Percentiles rank a stretch among this genome's conserved stretches.
phyloP scores from a whole-genome alignment of 2,113 vertebrate species.

The Lagopus muta region DNA sequence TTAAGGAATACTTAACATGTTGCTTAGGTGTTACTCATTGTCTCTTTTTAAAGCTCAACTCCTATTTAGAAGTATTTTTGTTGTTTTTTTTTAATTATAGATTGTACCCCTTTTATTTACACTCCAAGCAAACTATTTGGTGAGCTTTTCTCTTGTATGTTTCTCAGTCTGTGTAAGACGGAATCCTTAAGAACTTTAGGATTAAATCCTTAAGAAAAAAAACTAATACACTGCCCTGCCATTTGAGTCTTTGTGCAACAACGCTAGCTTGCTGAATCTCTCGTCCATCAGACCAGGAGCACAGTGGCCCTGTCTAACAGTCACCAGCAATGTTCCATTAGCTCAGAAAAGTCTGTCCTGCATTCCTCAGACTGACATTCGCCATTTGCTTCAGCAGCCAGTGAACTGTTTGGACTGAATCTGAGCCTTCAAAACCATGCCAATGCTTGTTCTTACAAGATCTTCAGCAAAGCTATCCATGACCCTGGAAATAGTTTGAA shows the following conservation, averaged over 20 bases:
- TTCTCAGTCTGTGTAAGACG: not conserved
- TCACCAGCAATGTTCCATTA: rapidly evolving
- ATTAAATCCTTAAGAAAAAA: no score
- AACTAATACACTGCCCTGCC: not conserved
- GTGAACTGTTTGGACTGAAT: no score
- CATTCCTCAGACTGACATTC: not conserved
- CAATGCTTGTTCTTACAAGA: not conserved
- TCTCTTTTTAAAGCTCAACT: not conserved
- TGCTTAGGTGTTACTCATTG: not conserved
- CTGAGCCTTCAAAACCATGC: not conserved
- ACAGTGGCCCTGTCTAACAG: not conserved
- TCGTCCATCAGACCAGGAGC: not conserved
- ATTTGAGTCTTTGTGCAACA: not conserved
- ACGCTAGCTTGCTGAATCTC: not conserved
- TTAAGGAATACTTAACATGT: not conserved
- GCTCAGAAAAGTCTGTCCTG: not conserved
- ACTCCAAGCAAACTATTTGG: not conserved
- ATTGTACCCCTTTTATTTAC: not conserved
- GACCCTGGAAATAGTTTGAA: not conserved
- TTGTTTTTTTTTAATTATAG: not conserved
- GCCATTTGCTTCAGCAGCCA: rapidly evolving
- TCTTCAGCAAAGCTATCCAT: not conserved
- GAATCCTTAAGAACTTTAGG: not conserved
- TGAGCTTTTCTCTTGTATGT: not conserved
- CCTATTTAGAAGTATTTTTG: not conserved